Base-by-base conservation (phyloP, 1,140 invertebrate genomes). In the Cyclargus thomasi region DNA sequence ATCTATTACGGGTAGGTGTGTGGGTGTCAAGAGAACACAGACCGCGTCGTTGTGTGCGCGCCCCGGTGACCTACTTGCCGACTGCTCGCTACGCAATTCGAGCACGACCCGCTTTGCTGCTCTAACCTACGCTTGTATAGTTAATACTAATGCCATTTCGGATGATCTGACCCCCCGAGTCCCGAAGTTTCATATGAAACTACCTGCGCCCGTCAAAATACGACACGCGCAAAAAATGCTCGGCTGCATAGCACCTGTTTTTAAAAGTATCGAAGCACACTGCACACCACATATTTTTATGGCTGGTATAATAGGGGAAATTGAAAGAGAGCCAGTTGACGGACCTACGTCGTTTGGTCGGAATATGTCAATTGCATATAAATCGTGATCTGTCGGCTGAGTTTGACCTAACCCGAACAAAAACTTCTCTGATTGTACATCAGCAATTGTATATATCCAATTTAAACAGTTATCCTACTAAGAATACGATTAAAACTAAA, bases 31-130 rank as follows among this genome's bases (percentile, higher is more conserved):
- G 74, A 67, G 53, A 8, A 47, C 39, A 47, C 39, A 3, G 39
- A 47, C 11, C 39, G 39, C 74, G 73, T 23, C 68, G 67, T 63
- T 73, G 75, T 77, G 83, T 73, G 75, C 74, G 83, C 83, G 87
- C 77, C 87, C 87, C 74, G 81, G 74, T 90, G 85, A 90, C 87
- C 85, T 80, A 90, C 74, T 87, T 90, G 82, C 82, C 69, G 78
- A 84, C 77, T 82, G 80, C 78, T 83, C 80, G 78, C 83, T 84
- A 86, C 86, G 86, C 84, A 87, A 87, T 86, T 82, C 80, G 80
- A 84, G 79, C 83, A 78, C 83, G 82, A 81, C 80, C 81, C 75
- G 82, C 81, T 80, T 83, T 71, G 75, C 72, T 84, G 78, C 79
- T 78, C 80, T 74, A 74, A 70, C 68, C 67, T 65, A 64, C 59